Base-by-base conservation (phyloP, 2,797 vertebrate species). In the Chelon auratus region DNA sequence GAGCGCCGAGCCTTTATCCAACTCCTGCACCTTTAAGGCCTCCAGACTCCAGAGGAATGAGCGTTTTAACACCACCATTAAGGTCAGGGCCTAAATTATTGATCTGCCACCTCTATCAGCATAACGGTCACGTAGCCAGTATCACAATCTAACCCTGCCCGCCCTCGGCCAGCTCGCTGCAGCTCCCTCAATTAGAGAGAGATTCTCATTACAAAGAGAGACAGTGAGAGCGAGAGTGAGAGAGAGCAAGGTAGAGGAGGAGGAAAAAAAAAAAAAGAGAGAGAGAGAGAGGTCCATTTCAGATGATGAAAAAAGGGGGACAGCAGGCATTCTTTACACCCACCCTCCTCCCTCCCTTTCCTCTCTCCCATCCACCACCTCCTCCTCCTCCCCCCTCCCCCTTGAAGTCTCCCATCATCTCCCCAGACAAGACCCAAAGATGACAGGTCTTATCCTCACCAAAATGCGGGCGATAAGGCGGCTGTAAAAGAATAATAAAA, bases 21-120 rank as follows among this genome's bases (percentile, higher is more conserved):
- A 78, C 85, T 79, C 30, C 91, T 89, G 86, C 90, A 89, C 89
- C 90, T 90, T 93, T 91, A 89, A 90, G 94, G 94, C 94, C 94
- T 94, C 95, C 89, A 95, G 95, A 96, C 95, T 95, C 89, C 93
- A 92, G 95, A 95, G 94, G 95, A 95, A 95, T 94, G 93, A 95
- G 95, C 96, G 73, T 96, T 96, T 95, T 96, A 94, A 97, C 96
- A 93, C 94, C 94, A 95, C 96, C 96, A 97, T 98, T 96, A 97
- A 96, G 92, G 95, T 96, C 93, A 93, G 93, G 95, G 95, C 95
- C 97, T 99, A 97, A 98, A 98, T 98, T 98, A 99, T 99, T 98
- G 98, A 99, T 98, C 96, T 93, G 92, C 93, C 90, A 94, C 95
- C 96, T 95, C 93, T 91, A 98, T 99, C 97, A 97, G 97, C 96